Evolutionary conservation across 1,140 invertebrate species (phyloP).

Genomic region (Tetramorium parvispinum): DNA sequence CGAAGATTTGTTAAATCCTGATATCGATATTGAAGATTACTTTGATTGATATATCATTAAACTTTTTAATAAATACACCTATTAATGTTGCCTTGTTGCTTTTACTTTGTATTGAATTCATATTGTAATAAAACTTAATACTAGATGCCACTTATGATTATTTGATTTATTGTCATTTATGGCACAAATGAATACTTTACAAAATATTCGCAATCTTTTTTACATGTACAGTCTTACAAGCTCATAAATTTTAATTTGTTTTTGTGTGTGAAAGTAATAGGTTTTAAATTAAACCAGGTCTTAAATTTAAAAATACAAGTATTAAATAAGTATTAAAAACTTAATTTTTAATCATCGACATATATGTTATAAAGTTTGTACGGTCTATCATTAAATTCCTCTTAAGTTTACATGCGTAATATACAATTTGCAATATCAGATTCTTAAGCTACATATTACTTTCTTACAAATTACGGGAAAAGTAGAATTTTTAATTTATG

Average conservation of each 20-base stretch:
- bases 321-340: constrained; percentile 6
- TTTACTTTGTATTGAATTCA: not conserved
- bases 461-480: not conserved
- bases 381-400: not conserved
- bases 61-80: not conserved
- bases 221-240: not conserved
- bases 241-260: not conserved
- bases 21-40: constrained; percentile 99
- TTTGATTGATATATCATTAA: constrained; percentile 93
- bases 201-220: constrained; percentile 18
- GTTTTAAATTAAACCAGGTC: not conserved
- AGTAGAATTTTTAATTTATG: not conserved
- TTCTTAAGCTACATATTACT: constrained; percentile 4
- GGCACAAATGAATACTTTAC: constrained; percentile 22
- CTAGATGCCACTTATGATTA: not conserved
- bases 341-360: not conserved
- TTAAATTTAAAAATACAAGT: constrained; percentile 38
- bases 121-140: not conserved
- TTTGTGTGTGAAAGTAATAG: not conserved
- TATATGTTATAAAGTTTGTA: not conserved
- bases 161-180: constrained; percentile 29
- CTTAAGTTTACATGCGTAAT: constrained; percentile 29
- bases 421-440: constrained; percentile 30
- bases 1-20: constrained; percentile 96
- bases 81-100: not conserved